Base-by-base conservation (phyloP, 2,888 invertebrate species). In the Oligia fasciuncula region DNA sequence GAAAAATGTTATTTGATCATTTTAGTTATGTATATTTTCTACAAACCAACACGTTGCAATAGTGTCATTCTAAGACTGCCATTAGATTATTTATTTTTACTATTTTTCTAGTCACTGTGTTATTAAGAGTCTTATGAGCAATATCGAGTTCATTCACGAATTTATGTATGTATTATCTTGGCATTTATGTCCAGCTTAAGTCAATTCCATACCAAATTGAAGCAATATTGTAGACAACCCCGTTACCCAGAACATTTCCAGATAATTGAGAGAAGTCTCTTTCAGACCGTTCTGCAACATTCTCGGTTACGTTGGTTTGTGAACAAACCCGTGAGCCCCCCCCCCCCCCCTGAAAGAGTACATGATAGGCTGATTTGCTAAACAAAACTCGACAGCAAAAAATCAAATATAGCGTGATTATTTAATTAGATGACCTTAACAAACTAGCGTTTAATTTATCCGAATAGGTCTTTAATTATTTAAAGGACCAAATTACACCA, bases 1-100 rank as follows among this genome's bases (percentile, higher is more conserved):
- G 57, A 67, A 81, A 79, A 46, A 49, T 14, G 14, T 54, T 46
- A 65, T 17, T 80, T 40, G 19, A 72, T 57, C 2, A 57, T 23
- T 57, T 40, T 13, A 79, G 23, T 40, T 80, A 29, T 14, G 40
- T 46, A 46, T 35, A 80, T 51, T n/a, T 66, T 49, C 40, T 13
- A 51, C 23, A n/a, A 66, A 29, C 17, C 13, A 57, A 40, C 8
- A 23, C 46, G 60, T 60, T 35, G 13, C 8, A 29, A 51, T 51
- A 35, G 8, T 40, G 57, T n/a, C 2, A 69, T 69, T 29, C 29
- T 4, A 23, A 69, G 19, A 51, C 4, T 14, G 23, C 4, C 23
- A 51, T 51, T 14, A 35, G 4, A 9, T 40, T 8, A 13, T 23
- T 43, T 9, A 3, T 5, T 29, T 5, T 49, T 43, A 2, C 3